phyloP scores from a whole-genome alignment of 2,113 vertebrate species.

The Indicator indicator region DNA sequence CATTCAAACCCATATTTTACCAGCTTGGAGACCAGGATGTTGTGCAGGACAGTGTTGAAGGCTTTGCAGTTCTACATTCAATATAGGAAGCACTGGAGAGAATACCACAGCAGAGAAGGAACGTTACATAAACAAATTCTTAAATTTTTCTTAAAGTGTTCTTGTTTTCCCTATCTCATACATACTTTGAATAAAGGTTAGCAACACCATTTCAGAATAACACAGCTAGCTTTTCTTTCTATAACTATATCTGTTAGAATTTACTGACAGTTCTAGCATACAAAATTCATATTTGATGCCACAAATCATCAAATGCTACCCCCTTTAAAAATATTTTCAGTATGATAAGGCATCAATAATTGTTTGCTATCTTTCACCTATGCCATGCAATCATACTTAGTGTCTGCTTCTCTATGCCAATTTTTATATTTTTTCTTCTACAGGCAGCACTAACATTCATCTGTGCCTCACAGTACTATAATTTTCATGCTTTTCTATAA shows the following conservation, averaged over 20 bases:
- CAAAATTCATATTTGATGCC: neutral
- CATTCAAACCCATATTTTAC: no score
- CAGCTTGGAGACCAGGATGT: no score
- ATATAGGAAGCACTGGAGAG: neutral
- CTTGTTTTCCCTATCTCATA: neutral
- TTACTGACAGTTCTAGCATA: neutral
- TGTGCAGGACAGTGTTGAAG: no score
- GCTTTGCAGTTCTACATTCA: neutral
- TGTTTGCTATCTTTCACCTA: neutral
- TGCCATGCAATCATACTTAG: neutral
- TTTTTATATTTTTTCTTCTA: neutral
- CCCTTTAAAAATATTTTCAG: neutral
- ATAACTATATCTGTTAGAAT: neutral
- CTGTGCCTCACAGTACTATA: neutral
- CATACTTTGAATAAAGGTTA: constrained; percentile 6
- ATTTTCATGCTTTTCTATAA: neutral
- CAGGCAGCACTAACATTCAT: neutral
- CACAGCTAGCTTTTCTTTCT: neutral
- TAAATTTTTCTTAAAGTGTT: constrained; percentile 22
- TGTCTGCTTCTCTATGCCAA: neutral
- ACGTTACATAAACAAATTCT: neutral
- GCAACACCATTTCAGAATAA: neutral
- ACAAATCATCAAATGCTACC: neutral
- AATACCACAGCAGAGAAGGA: neutral
- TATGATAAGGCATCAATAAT: neutral